Conservation (phyloP, 2,797 vertebrate genomes). For the Decapterus maruadsi region DNA sequence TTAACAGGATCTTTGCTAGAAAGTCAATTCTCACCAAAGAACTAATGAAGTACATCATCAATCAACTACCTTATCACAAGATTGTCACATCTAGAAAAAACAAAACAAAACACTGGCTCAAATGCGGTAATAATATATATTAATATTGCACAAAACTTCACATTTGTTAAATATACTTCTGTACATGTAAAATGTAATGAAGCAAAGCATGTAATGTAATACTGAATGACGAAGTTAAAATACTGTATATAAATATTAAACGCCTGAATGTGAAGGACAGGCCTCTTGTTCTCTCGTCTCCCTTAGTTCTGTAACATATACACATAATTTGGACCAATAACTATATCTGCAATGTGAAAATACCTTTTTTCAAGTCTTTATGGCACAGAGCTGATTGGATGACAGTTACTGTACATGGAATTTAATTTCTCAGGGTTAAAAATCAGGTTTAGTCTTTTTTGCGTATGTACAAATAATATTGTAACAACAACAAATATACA, state of each 20-base stretch:
- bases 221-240: slow-evolving; percentile 22
- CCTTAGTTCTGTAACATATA: slow-evolving; percentile 15
- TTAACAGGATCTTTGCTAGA: slow-evolving; percentile 1
- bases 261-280: slow-evolving; percentile 3
- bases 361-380: background rate
- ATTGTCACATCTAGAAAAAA: slow-evolving; percentile 36
- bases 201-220: slow-evolving; percentile 7
- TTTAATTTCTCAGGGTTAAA: background rate
- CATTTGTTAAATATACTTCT: background rate
- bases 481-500: slow-evolving; percentile 9
- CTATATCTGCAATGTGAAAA: background rate
- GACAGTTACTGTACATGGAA: background rate
- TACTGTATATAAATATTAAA: background rate
- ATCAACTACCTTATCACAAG: slow-evolving; percentile 10
- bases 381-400: slow-evolving; percentile 37
- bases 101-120: background rate
- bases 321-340: slow-evolving; percentile 7
- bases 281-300: background rate
- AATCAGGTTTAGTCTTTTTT: background rate
- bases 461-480: slow-evolving; percentile 4
- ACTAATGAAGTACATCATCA: background rate
- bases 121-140: slow-evolving; percentile 24
- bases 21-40: slow-evolving; percentile 19
- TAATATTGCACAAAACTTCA: slow-evolving; percentile 64
- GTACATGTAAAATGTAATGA: slow-evolving; percentile 7